Conservation (phyloP, 2,888 invertebrate genomes). For the Rutpela maculata region DNA sequence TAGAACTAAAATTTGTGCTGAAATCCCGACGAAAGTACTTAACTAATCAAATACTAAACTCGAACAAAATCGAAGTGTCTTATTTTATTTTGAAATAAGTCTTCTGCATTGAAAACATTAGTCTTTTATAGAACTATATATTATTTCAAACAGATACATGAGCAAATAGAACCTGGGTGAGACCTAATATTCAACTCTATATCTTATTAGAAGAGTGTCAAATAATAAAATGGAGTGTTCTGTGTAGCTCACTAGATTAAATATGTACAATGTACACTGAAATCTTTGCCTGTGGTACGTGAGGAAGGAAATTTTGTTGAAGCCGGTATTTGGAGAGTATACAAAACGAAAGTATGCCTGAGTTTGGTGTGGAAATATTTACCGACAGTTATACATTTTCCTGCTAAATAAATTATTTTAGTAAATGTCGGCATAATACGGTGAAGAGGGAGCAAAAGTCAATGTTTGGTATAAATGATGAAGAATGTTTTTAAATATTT, state of each 20-base stretch:
- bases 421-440: constrained; percentile 74
- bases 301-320: constrained; percentile 72
- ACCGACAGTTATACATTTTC: constrained; percentile 75
- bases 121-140: neutral
- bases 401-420: constrained; percentile 75
- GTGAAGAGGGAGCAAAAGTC: constrained; percentile 71
- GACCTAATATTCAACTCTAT: constrained; percentile 27
- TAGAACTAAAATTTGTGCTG: no score
- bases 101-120: no score
- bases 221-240: constrained; percentile 68
- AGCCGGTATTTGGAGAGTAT: constrained; percentile 72
- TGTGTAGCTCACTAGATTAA: constrained; percentile 65
- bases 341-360: constrained; percentile 73
- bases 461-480: constrained; percentile 71
- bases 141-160: neutral
- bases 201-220: constrained; percentile 62
- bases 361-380: constrained; percentile 75
- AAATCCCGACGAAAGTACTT: no score
- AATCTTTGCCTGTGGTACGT: constrained; percentile 70
- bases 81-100: no score
- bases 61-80: no score
- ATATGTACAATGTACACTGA: constrained; percentile 70
- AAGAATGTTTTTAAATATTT: constrained; percentile 64
- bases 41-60: no score
- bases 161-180: constrained; percentile 23